Base-by-base conservation (phyloP, 92 coral and sea anemone species). In the Isaurus tuberculatus region DNA sequence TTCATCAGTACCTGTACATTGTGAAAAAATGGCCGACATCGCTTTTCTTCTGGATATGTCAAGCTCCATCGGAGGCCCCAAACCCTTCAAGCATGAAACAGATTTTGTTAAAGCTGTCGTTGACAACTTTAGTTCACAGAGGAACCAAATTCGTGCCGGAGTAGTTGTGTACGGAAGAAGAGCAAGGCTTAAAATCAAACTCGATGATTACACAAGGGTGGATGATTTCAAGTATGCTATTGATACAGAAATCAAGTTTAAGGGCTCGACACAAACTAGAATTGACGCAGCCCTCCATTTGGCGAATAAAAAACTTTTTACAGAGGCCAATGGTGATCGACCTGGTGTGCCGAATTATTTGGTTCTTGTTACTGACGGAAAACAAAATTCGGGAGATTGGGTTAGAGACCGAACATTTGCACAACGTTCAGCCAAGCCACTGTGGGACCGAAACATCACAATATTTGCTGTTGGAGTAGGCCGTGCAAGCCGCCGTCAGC, bases 1-100 rank as follows among this genome's bases (percentile, higher is more conserved):
- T 36, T 71, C 20, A 22, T 9, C 26, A 77, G 82, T 77, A 20
- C 82, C 82, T 1, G 14, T 61, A 26, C 33, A 77, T 11, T 77
- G 82, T 43, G 82, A 77, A 77, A 77, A 77, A 70, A 58, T 16
- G 23, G 82, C 82, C 13, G 82, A 77, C 16, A 33, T 77, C 2
- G 82, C 68, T 33, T 77, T 77, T 9, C 82, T 77, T 8, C 20
- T 77, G 82, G 82, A 77, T 55, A 58, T 60, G 82, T 77, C 82
- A 3, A 77, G 82, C 16, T 77, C 82, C n/a, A 77, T 77, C 23
- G 69, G 69, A 6, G 82, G 82, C 2, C 51, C 51, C 15, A 0
- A 33, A 2, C 29, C 9, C 4, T 77, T 77, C 53, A 60, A 34
- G 23, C 23, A 51, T 23, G 82, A 77, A 26, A 77, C 70, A 25